These are phyloP conservation scores for Hyles vespertilio DNA, from an alignment of 1,140 invertebrate species.

Conservation along the genomic window DNA sequence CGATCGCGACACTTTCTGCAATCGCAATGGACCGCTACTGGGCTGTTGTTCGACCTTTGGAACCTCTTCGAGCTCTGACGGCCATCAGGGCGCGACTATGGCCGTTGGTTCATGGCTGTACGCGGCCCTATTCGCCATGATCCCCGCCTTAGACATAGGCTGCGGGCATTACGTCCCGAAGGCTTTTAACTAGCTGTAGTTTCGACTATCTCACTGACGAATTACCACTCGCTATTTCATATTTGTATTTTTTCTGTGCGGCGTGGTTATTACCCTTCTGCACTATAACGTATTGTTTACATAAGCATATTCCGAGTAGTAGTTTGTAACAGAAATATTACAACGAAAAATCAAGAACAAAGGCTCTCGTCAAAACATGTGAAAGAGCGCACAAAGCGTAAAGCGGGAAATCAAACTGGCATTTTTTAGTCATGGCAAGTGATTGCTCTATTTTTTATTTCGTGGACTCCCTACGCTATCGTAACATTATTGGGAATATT, in stretches of 20 bases:
- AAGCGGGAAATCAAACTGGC: constrained; percentile 81
- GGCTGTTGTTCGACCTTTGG: constrained; percentile 84
- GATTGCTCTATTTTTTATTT: constrained; percentile 82
- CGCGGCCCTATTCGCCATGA: constrained; percentile 79
- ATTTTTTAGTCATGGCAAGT: constrained; percentile 79
- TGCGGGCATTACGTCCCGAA: constrained; percentile 85
- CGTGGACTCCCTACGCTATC: constrained; percentile 86
- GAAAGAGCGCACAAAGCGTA: constrained; percentile 79
- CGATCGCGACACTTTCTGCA: constrained; percentile 82
- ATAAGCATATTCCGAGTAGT: constrained; percentile 81
- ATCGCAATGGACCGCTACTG: constrained; percentile 84
- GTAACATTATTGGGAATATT: constrained; percentile 84
- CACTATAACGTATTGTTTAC: constrained; percentile 83
- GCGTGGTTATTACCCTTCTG: constrained; percentile 83
- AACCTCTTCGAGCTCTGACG: constrained; percentile 78
- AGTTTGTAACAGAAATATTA: constrained; percentile 67
- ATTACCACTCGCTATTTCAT: constrained; percentile 77
- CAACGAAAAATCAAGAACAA: constrained; percentile 49
- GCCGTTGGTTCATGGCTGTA: constrained; percentile 84
- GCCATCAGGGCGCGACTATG: constrained; percentile 77
- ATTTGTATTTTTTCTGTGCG: constrained; percentile 79
- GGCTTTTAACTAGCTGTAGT: constrained; percentile 88
- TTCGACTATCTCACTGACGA: constrained; percentile 85
- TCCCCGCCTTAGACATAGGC: constrained; percentile 82
- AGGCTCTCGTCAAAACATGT: constrained; percentile 73